A percentile compares a stretch with the other conserved stretches of the same genome.
Conservation (phyloP, 2,888 invertebrate species). For the Eledone cirrhosa region DNA sequence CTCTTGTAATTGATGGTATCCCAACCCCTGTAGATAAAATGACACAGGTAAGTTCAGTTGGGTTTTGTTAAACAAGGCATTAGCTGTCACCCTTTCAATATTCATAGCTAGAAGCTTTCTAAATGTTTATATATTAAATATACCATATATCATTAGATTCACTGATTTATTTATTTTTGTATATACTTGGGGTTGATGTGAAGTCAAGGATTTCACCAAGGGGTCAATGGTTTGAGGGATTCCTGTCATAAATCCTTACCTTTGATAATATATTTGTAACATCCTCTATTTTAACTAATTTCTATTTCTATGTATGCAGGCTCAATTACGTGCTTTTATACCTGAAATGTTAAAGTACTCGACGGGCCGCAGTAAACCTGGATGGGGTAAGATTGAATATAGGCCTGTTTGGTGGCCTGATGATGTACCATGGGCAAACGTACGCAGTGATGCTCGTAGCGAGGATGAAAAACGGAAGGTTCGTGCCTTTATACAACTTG, state of each 20-base stretch:
- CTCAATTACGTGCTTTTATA: constrained; percentile 94
- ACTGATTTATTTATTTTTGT: not conserved
- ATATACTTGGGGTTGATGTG: no score
- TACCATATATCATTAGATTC: not conserved
- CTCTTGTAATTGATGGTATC: constrained; percentile 95
- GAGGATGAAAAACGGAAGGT: constrained; percentile 98
- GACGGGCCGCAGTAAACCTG: constrained; percentile 93
- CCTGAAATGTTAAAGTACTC: constrained; percentile 98
- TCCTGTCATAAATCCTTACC: no score
- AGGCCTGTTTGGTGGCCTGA: constrained; percentile 98
- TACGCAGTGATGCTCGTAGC: constrained; percentile 93
- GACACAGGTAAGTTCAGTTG: constrained; percentile 77
- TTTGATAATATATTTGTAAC: no score
- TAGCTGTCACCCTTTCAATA: no score
- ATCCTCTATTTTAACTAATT: no score
- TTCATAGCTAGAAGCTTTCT: no score
- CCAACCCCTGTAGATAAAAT: constrained; percentile 98
- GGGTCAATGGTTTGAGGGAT: no score
- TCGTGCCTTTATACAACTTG: constrained; percentile 35
- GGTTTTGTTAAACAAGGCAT: not conserved
- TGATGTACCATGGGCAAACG: constrained; percentile 98
- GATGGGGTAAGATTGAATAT: constrained; percentile 96
- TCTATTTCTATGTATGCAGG: constrained; percentile 66
- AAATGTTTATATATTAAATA: not conserved
- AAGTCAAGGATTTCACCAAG: no score